Percentiles rank a stretch among this genome's conserved stretches.
phyloP scores from a whole-genome alignment of 2,113 vertebrate genomes.

The Anoura caudifer region DNA sequence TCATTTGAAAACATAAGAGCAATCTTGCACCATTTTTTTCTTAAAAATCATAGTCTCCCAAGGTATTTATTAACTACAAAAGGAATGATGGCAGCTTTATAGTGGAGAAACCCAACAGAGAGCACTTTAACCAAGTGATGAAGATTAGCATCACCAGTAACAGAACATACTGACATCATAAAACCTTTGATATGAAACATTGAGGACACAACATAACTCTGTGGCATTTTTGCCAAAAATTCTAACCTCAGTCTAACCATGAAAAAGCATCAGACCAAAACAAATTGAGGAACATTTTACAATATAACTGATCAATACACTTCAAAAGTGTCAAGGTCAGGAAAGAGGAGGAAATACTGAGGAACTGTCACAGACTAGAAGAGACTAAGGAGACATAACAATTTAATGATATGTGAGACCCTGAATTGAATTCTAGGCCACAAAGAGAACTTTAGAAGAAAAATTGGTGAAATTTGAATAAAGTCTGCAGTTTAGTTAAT shows the following conservation, averaged over 20 bases:
- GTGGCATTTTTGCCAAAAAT: constrained; percentile 1
- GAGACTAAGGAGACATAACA: not conserved
- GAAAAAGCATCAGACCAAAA: constrained; percentile 7
- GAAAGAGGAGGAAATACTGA: constrained; percentile 17
- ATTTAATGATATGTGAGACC: not conserved
- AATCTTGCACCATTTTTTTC: not conserved
- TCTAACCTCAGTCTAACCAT: not conserved
- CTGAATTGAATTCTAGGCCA: not conserved
- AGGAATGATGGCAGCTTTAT: not conserved
- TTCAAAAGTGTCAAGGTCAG: not conserved
- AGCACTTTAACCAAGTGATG: not conserved
- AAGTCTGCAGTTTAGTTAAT: constrained; percentile 15
- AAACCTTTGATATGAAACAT: not conserved
- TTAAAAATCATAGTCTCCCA: not conserved
- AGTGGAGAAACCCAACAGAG: constrained; percentile 15
- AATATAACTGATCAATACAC: not conserved
- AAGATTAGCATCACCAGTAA: not conserved
- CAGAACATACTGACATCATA: not conserved
- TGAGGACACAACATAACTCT: not conserved
- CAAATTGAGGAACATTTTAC: not conserved
- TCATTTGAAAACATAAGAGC: constrained; percentile 13
- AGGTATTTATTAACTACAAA: constrained; percentile 35
- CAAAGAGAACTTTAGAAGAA: not conserved
- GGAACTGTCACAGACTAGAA: not conserved
- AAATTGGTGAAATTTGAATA: constrained; percentile 11